Base-by-base conservation (phyloP, 1,140 invertebrate genomes). In the Heterodera schachtii region DNA sequence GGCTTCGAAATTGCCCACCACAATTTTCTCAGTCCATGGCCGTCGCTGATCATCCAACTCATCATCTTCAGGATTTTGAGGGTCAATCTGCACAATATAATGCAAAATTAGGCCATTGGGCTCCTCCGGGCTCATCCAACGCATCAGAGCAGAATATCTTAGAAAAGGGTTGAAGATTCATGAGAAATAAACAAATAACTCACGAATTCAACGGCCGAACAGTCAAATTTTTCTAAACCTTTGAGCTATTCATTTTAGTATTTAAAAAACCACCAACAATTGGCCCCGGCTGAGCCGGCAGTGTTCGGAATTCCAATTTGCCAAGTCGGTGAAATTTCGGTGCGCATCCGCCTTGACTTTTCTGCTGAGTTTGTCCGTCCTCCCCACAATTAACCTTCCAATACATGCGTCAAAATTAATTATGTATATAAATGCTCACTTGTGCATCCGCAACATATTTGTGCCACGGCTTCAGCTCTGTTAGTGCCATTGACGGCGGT, bases 31-130 rank as follows among this genome's bases (percentile, higher is more conserved):
- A 0, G 83, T 88, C 86, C 84, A 89, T 3, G 80, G 83, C 46
- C 73, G 21, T 41, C 31, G 74, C 31, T 60, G 41, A 43, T 49
- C 66, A 75, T 75, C 74, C 49, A 31, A 67, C 3, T 85, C 57
- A 82, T 82, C 69, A 49, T 81, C 16, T 69, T 69, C 76, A 16
- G 31, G 46, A 60, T 60, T 60, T 78, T 66, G 76, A n/a, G 76
- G 76, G 19, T 64, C 76, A 70, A 78, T 78, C 60, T 78, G 64
- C 66, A 78, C 31, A 47, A 78, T 82, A 73, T 88, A 88, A 52
- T 86, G 85, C 31, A 78, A 84, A 43, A 88, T 84, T 49, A 82
- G 57, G 44, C 87, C 87, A 80, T 89, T 89, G 9, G 85, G 88
- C 13, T 85, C 73, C 52, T 77, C 78, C 52, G 87, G 87, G 11